Evolutionary conservation across 2,888 invertebrate genomes (phyloP), one percentile per base, ranked within the genome.

Genomic region (Lepetodrilus schrolli): DNA sequence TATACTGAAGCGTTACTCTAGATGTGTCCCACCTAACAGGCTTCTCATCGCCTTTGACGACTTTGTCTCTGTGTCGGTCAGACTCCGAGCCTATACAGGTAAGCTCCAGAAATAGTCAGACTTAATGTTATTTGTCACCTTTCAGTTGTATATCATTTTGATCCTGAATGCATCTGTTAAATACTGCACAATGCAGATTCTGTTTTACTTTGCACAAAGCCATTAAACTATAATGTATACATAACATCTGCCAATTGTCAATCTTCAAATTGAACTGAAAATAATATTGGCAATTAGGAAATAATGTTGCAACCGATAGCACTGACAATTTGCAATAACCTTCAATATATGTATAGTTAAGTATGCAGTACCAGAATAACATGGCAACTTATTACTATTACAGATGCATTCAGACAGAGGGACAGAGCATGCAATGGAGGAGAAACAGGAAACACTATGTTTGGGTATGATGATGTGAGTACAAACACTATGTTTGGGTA

Each of bases 391-490:
- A 34, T 58, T 10, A 38, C 50, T 75, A 34, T 74, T 78, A 17
- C 76, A 85, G 87, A 89, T 82, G 87, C 87, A 4, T 89, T 87
- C 79, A 76, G 89, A 13, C 84, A 82, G 49, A 75, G 89, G 47
- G 89, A 89, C 72, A 58, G 82, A 21, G 20, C 79, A 34, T 68
- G 68, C 8, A 76, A 86, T 71, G 83, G 84, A 3, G 73, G 74
- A 7, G 89, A 88, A 65, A 86, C 86, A 1, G 88, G 88, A 7
- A 38, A 38, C 4, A 79, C 77, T 47, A 68, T 74, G 20, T 86
- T 87, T 65, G 73, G 69, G 4, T 89, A 89, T 80, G 87, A 89
- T 81, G 89, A 89, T 80, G 88, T 88, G 78, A 86, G 88, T 82
- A 70, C 87, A 7, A 36, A 37, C 4, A 78, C 77, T 47, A 69